A percentile compares a stretch with the other conserved stretches of the same genome.
phyloP scores from a whole-genome alignment of 1,140 invertebrate species.

The Saccostrea glomerata region DNA sequence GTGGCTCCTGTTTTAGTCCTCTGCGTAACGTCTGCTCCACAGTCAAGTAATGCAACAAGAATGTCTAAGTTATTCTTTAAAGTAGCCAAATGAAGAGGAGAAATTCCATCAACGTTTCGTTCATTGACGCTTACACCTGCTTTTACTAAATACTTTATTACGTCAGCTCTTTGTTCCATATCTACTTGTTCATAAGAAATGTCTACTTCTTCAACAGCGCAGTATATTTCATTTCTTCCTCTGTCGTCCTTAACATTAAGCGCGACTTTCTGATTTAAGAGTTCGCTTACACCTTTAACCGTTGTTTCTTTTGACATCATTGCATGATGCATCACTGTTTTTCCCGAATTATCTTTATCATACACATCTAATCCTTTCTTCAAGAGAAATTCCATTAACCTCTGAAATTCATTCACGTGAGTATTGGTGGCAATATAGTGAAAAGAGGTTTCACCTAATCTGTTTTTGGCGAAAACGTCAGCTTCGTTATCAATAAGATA shows the following conservation, averaged over 20 bases:
- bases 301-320: constrained; percentile 20
- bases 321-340: constrained; percentile 14
- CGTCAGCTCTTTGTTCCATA: neutral
- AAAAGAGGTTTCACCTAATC: neutral
- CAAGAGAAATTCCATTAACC: neutral
- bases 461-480: neutral
- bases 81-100: constrained; percentile 28
- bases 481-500: constrained; percentile 29
- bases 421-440: neutral
- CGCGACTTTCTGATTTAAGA: neutral
- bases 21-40: constrained; percentile 18
- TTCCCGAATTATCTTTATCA: neutral
- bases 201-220: constrained; percentile 27
- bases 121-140: constrained; percentile 11
- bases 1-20: constrained; percentile 30
- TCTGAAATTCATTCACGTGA: neutral
- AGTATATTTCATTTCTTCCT: constrained; percentile 33
- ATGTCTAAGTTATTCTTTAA: constrained; percentile 20
- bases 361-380: neutral
- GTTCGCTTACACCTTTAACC: neutral
- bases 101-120: neutral
- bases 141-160: neutral
- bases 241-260: constrained; percentile 9
- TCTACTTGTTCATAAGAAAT: neutral
- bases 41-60: constrained; percentile 5